Conservation (phyloP, 2,797 vertebrate species). For the Chiloscyllium punctatum region DNA sequence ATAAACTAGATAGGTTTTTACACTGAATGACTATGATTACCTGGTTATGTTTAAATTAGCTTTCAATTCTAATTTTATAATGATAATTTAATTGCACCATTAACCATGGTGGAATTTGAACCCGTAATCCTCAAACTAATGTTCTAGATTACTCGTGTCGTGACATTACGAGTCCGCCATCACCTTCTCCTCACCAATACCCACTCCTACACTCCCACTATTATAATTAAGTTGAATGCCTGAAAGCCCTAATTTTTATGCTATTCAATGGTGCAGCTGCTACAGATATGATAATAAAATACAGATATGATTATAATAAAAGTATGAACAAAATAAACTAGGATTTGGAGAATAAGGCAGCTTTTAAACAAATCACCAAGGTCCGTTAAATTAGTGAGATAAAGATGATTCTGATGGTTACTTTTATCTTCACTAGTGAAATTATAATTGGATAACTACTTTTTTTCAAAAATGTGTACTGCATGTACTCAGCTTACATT, state of each 20-base stretch:
- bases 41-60: too few relatives aligned
- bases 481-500: neutral
- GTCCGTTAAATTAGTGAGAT: neutral
- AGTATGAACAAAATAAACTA: neutral
- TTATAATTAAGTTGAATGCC: neutral
- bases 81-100: too few relatives aligned
- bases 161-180: too few relatives aligned
- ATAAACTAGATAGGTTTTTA: too few relatives aligned
- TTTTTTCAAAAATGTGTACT: neutral
- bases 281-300: neutral
- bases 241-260: neutral
- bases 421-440: neutral
- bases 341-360: neutral
- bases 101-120: too few relatives aligned
- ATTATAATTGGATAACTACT: neutral
- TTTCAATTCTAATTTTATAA: too few relatives aligned
- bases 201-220: too few relatives aligned
- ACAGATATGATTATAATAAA: too few relatives aligned
- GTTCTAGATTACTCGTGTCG: too few relatives aligned
- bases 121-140: too few relatives aligned
- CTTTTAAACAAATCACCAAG: neutral
- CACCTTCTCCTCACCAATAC: too few relatives aligned
- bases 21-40: too few relatives aligned
- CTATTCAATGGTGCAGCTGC: neutral
- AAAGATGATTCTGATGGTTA: neutral